Base-by-base conservation (phyloP, 2,888 invertebrate species). In the Petrolisthes cinctipes region DNA sequence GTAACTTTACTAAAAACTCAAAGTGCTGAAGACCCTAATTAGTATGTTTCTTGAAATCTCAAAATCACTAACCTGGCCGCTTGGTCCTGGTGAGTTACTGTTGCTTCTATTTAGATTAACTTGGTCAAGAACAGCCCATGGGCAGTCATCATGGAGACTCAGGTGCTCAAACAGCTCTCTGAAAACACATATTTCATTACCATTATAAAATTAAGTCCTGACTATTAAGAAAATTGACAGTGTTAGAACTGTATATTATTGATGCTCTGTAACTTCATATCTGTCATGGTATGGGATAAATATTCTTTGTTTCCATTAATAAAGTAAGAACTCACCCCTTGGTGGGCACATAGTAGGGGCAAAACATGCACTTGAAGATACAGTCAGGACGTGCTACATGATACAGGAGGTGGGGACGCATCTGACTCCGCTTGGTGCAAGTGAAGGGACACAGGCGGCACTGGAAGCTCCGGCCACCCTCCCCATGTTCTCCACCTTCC, bases 291-390 rank as follows among this genome's bases (percentile, higher is more conserved):
- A 37, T 37, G 37, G 37, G 37, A 37, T 37, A 37, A 37, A 37
- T 37, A 37, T 0, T 37, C 37, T 37, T 37, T 0, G 37, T 37
- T 37, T 2, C 37, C 37, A 37, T 37, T 14, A 75, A 68, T 51
- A 75, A 81, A 53, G 57, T 17, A 73, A 20, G 7, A 76, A 76
- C 23, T 76, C 37, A 76, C 76, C 76, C 76, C 37, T 78, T 78
- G 83, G 95, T 94, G 91, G 94, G 94, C 0, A 96, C 96, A 92
- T 95, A 96, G 93, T 95, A 97, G 0, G 96, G 95, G 92, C 97
- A 97, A 92, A 95, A 95, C 91, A 95, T 95, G 92, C 97, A 97
- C 92, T 96, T 96, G 92, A 95, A 95, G 91, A 95, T 94, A 78
- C 95, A 95, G 87, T 95, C 95, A 0, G 95, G 93, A 90, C 92